Evolutionary conservation across 2,113 vertebrate species (phyloP), one percentile per base, ranked within the genome.

Genomic region (Bombycilla garrulus): DNA sequence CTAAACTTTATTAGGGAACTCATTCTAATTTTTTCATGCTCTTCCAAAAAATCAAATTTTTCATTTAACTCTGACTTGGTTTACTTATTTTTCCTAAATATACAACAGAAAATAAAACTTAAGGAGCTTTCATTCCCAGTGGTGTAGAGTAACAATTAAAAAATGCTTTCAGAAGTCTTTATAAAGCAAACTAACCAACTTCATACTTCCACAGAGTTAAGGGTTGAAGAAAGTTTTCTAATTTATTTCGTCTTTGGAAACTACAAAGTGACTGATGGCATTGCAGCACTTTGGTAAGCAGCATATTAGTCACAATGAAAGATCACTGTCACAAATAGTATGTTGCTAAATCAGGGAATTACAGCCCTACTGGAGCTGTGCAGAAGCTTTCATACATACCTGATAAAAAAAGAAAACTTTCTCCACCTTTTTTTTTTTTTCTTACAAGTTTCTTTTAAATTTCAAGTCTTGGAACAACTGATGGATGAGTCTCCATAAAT

Each of bases 251-350:
- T 89, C 26, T 89, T 88, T 53, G 74, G 56, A 86, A 92, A 62
- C 53, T 85, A 48, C 33, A 51, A 81, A 84, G 35, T 89, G 80
- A 91, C 70, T 76, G 48, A 81, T 83, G 45, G 7, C 14, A 12
- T 76, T 91, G 65, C 45, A 90, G 53, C 51, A 44, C 13, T 86
- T 94, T 82, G 44, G 26, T 74, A 86, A 72, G 33, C 47, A 90
- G 51, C 26, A 20, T 88, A 92, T 86, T 94, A 94, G 62, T 94
- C 58, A 90, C 73, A 70, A 85, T 71, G 65, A 92, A 93, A 93
- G 25, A 86, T 71, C 47, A 45, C 48, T 74, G 42, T 88, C 77
- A 54, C 72, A 93, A 84, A 67, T 10, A 58, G 19, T 67, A 81
- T 69, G 50, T 72, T 72, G 36, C 47, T 66, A 94, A 82, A 92